Percentiles rank a stretch among this genome's conserved stretches.
Evolutionary conservation across 2,888 invertebrate genomes (phyloP).

Genomic region (Calameuta filiformis): DNA sequence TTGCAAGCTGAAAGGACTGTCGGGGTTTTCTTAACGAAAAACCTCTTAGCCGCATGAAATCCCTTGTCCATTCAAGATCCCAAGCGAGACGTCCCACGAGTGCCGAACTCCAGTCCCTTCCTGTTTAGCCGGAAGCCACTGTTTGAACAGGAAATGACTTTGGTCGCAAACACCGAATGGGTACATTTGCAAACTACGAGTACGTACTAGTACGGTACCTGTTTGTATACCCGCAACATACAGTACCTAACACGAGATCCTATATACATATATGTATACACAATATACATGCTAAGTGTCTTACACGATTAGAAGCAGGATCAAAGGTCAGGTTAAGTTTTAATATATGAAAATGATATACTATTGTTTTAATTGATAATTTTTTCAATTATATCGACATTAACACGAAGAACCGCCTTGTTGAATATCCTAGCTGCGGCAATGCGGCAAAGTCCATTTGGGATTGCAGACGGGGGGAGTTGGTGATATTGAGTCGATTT

Average conservation of each 20-base stretch:
- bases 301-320: neutral
- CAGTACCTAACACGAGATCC: neutral
- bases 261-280: neutral
- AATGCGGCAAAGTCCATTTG: too few species aligned
- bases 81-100: conserved; percentile 7
- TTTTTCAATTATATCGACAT: too few species aligned
- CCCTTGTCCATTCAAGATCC: neutral
- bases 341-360: neutral
- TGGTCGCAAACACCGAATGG: conserved; percentile 26
- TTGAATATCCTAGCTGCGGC: too few species aligned
- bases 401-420: too few species aligned
- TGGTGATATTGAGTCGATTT: too few species aligned
- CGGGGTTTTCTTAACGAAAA: neutral
- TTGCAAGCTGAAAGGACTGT: neutral
- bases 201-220: neutral
- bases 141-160: conserved; percentile 40
- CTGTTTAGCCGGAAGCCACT: conserved; percentile 24
- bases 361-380: neutral
- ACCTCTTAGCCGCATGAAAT: conserved; percentile 7
- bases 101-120: conserved; percentile 9
- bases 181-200: neutral
- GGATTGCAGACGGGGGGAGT: too few species aligned
- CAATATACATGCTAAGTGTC: neutral
- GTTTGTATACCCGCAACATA: neutral
- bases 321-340: neutral